These are phyloP conservation scores for Agrenia bidenticulata DNA, from an alignment of 2,888 invertebrate species.

Conservation along the genomic window DNA sequence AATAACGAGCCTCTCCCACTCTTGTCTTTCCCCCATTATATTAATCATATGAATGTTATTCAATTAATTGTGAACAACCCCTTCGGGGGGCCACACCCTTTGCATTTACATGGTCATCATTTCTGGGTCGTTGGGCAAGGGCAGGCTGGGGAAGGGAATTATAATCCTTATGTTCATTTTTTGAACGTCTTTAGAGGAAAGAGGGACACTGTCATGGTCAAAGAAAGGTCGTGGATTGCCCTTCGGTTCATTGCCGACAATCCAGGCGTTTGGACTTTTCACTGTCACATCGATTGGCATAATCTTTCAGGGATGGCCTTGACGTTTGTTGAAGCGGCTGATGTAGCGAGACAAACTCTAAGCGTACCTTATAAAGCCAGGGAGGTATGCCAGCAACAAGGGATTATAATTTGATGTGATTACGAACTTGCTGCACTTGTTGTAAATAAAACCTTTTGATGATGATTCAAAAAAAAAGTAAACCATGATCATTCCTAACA, in stretches of 20 bases:
- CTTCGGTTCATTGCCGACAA: constrained; percentile 38
- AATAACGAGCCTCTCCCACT: constrained; percentile 15
- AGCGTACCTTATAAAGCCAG: too few relatives aligned
- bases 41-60: constrained; percentile 30
- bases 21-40: constrained; percentile 8
- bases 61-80: constrained; percentile 42
- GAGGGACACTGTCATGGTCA: constrained; percentile 35
- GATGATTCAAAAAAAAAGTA: too few relatives aligned
- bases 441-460: too few relatives aligned
- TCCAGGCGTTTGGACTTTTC: constrained; percentile 41
- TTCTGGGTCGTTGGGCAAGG: constrained; percentile 46
- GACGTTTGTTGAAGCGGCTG: constrained; percentile 30
- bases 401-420: too few relatives aligned
- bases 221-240: constrained; percentile 32
- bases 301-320: constrained; percentile 40
- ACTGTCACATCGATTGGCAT: constrained; percentile 46
- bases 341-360: too few relatives aligned
- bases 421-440: too few relatives aligned
- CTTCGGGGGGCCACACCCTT: constrained; percentile 38
- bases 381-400: too few relatives aligned
- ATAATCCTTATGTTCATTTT: constrained; percentile 17
- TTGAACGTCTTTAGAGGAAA: constrained; percentile 25
- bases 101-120: constrained; percentile 47
- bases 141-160: constrained; percentile 24
- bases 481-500: too few relatives aligned